Evolutionary conservation across 2,888 invertebrate genomes (phyloP).

Genomic region (Luperina testacea): DNA sequence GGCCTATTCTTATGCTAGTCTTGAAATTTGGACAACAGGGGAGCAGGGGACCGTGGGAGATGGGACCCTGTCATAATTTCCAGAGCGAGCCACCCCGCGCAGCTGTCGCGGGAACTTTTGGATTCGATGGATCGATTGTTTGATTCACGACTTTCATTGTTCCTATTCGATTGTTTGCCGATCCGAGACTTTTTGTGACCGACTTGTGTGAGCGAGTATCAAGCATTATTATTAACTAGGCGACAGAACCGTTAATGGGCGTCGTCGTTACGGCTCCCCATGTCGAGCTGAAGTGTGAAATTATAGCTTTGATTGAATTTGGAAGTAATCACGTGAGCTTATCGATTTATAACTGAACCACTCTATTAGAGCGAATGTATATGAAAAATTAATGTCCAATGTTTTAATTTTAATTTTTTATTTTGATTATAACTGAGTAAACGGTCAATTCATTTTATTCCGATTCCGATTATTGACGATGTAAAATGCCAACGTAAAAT

Average conservation of each 20-base stretch:
- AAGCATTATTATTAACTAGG: slow-evolving; percentile 70
- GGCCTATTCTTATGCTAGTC: slow-evolving; percentile 67
- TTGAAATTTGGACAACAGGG: slow-evolving; percentile 71
- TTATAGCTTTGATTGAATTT: slow-evolving; percentile 51
- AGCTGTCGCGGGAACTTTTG: slow-evolving; percentile 85
- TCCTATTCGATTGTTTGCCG: slow-evolving; percentile 78
- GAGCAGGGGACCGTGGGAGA: slow-evolving; percentile 84
- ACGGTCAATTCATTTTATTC: background rate
- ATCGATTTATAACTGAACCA: slow-evolving; percentile 37
- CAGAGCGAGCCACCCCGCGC: slow-evolving; percentile 74
- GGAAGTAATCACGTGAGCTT: slow-evolving; percentile 22
- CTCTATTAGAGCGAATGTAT: background rate
- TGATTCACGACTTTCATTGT: slow-evolving; percentile 83
- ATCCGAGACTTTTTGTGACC: slow-evolving; percentile 72
- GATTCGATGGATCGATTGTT: slow-evolving; percentile 86
- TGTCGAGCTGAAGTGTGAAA: slow-evolving; percentile 55
- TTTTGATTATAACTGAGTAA: background rate
- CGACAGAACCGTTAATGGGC: slow-evolving; percentile 61
- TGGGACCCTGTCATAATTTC: slow-evolving; percentile 78
- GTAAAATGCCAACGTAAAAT: slow-evolving; percentile 47
- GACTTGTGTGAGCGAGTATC: slow-evolving; percentile 66
- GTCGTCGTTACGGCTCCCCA: slow-evolving; percentile 50
- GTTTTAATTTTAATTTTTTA: background rate
- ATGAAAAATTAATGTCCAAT: background rate
- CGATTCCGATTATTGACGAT: too few relatives aligned